A percentile compares a stretch with the other conserved stretches of the same genome.
phyloP scores from a whole-genome alignment of 2,888 invertebrate genomes.

The Chrysolina americana region DNA sequence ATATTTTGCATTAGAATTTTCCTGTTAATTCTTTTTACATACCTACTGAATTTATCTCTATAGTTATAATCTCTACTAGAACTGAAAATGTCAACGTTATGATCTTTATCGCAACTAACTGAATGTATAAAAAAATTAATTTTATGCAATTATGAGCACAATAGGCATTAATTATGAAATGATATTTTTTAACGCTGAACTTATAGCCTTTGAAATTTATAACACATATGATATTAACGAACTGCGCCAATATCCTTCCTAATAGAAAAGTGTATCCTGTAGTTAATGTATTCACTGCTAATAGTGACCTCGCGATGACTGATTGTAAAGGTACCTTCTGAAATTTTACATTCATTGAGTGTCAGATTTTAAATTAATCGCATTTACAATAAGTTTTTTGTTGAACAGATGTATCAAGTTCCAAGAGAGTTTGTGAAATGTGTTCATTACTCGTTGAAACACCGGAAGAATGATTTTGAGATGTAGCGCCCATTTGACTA shows the following conservation, averaged over 20 bases:
- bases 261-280: conserved; percentile 14
- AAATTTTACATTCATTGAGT: not conserved
- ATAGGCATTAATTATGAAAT: conserved; percentile 28
- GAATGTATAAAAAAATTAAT: conserved; percentile 18
- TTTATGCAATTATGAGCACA: conserved; percentile 27
- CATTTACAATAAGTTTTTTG: not conserved
- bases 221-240: conserved; percentile 26
- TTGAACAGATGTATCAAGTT: not conserved
- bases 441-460: conserved; percentile 22
- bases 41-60: conserved; percentile 22
- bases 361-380: too few species aligned
- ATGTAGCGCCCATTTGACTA: too few species aligned
- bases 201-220: conserved; percentile 20
- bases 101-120: conserved; percentile 16
- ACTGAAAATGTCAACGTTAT: conserved; percentile 1
- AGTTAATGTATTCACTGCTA: not conserved
- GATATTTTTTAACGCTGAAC: conserved; percentile 26
- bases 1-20: conserved; percentile 27
- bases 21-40: conserved; percentile 22
- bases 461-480: conserved; percentile 1
- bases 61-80: conserved; percentile 23
- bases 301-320: conserved; percentile 13
- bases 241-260: conserved; percentile 10
- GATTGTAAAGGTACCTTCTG: conserved; percentile 4
- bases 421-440: not conserved